Conservation (phyloP, 1,140 invertebrate species). For the Drosophila burlai region DNA sequence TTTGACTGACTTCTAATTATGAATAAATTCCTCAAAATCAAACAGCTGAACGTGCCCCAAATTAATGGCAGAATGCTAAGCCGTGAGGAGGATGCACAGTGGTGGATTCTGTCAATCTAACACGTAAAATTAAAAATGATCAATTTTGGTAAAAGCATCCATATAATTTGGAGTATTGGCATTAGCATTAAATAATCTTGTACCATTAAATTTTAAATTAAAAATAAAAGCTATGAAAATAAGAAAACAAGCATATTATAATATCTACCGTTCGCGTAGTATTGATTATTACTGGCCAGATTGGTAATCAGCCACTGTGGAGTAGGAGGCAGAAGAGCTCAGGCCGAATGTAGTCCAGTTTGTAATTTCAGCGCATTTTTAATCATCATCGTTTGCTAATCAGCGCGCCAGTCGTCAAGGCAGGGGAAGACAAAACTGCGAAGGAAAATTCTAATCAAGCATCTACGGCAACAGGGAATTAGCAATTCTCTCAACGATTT, state of each 20-base stretch:
- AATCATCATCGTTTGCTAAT: slow-evolving; percentile 72
- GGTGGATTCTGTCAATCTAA: not conserved
- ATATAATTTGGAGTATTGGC: not conserved
- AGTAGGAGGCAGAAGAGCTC: not conserved
- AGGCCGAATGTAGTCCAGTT: slow-evolving; percentile 3
- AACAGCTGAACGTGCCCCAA: slow-evolving; percentile 40
- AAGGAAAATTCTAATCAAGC: slow-evolving; percentile 61
- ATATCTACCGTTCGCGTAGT: not conserved
- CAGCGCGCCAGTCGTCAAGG: slow-evolving; percentile 21
- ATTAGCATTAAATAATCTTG: not conserved
- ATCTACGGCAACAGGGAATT: slow-evolving; percentile 33
- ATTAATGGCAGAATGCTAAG: not conserved
- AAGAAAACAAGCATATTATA: too few species aligned
- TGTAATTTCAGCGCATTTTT: slow-evolving; percentile 53
- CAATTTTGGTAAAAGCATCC: not conserved
- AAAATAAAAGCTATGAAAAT: not conserved
- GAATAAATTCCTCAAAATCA: slow-evolving; percentile 64
- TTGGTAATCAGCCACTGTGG: not conserved
- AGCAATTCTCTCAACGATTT: slow-evolving; percentile 16
- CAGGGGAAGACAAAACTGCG: slow-evolving; percentile 1
- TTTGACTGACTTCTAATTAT: slow-evolving; percentile 74
- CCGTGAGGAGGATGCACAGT: not conserved
- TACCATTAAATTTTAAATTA: not conserved
- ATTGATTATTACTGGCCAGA: not conserved
- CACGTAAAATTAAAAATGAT: not conserved